phyloP scores from a whole-genome alignment of 2,797 vertebrate species.

The Halcyon smyrnensis region DNA sequence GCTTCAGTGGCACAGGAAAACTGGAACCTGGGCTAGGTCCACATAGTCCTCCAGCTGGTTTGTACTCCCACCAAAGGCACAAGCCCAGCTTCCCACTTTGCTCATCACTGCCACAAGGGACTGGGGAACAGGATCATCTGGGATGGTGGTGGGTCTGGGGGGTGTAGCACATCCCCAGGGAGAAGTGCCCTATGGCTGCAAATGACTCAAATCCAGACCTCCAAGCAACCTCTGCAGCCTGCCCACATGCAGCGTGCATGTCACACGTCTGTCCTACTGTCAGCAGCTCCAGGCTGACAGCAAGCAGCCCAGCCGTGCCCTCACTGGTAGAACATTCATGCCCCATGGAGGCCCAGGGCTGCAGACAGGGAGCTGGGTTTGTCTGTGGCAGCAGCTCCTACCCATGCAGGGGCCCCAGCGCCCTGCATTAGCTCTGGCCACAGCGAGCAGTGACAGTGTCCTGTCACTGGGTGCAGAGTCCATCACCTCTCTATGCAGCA shows the following conservation, averaged over 20 bases:
- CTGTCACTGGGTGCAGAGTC: background rate
- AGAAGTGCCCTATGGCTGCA: background rate
- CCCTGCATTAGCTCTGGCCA: background rate
- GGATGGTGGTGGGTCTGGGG: rapidly evolving
- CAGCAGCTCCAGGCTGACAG: background rate
- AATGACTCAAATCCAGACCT: background rate
- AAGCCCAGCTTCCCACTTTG: background rate
- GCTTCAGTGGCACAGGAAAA: background rate
- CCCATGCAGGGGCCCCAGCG: background rate
- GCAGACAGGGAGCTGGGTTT: background rate
- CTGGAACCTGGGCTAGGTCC: background rate
- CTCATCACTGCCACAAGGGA: background rate
- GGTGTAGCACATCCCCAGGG: background rate
- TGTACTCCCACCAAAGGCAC: rapidly evolving
- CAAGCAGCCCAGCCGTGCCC: background rate
- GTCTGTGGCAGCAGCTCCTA: background rate
- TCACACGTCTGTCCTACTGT: background rate
- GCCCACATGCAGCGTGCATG: background rate
- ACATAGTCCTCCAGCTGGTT: background rate
- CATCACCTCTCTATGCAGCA: background rate
- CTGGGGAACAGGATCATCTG: background rate
- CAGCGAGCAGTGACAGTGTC: background rate
- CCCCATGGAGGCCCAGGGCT: background rate
- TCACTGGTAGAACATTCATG: background rate
- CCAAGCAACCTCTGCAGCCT: background rate